Evolutionary conservation across 2,113 vertebrate species (phyloP).

Genomic region (Semnornis frantzii): DNA sequence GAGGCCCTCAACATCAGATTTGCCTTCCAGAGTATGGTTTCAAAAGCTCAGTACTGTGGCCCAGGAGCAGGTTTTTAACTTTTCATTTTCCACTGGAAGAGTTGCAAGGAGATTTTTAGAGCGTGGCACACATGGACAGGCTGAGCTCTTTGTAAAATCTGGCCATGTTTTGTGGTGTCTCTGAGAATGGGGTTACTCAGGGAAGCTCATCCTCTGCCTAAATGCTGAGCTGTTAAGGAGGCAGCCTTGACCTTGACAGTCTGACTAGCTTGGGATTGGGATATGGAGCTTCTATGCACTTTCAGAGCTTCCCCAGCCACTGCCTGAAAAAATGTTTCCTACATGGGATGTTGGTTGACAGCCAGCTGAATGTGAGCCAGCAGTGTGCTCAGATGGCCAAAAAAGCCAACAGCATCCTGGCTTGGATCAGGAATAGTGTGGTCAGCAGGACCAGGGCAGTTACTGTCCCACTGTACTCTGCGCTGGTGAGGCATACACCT

Average conservation of each 20-base stretch:
- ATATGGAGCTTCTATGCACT: background rate
- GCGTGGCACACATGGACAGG: accelerated
- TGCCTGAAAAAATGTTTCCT: background rate
- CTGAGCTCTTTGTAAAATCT: background rate
- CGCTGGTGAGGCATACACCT: no score
- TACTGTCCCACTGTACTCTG: no score
- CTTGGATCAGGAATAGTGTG: no score
- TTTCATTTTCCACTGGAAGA: background rate
- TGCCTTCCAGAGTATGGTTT: background rate
- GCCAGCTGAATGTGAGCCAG: no score
- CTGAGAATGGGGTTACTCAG: background rate
- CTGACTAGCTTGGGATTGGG: background rate
- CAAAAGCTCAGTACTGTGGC: background rate
- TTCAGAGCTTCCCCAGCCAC: background rate
- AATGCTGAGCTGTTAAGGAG: background rate
- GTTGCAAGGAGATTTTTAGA: background rate
- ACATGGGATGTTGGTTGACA: no score
- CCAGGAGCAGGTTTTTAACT: background rate
- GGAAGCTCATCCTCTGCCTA: background rate
- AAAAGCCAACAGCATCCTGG: no score
- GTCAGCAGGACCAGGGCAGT: no score
- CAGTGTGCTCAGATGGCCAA: no score
- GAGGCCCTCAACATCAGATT: background rate
- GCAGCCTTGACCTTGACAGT: background rate
- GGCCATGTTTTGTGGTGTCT: background rate